Evolutionary conservation across 2,113 vertebrate species (phyloP), one percentile per base, ranked within the genome.

Genomic region (Sceloporus undulatus): DNA sequence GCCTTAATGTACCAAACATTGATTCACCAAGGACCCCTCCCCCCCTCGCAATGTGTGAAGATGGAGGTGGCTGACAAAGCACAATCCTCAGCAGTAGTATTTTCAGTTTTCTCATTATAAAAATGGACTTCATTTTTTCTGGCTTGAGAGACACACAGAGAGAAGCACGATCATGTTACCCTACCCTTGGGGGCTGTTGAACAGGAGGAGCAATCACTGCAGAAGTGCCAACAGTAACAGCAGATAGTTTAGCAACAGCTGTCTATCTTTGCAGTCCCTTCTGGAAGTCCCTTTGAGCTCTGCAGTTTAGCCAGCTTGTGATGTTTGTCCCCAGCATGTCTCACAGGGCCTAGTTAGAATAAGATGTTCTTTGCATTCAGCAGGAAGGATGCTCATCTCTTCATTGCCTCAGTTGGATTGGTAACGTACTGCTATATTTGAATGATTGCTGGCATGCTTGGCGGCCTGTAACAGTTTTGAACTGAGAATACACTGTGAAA

Each of bases 61-160:
- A 29, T 71, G 75, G 78, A 34, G 59, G 10, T 62, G 56, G n/a
- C 34, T 78, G 40, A 48, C 16, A 18, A 81, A 73, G 56, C 59
- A 81, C 91, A 91, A 92, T 84, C 85, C 59, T 89, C 52, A 52
- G 13, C 6, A 0, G 38, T 75, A 95, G 56, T 71, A 71, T 85
- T 93, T 94, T 65, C 71, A 23, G 0, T 92, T 93, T 95, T 94
- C 86, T 94, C 92, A 89, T 96, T 92, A 93, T 9, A 87, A 93
- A 84, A 95, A 91, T 89, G 93, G 89, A 78, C 92, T 94, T 93
- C 40, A 6, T 83, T 62, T 87, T 89, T 91, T 29, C 84, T 94
- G 79, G 56, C 82, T 88, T 84, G 80, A 74, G 73, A 90, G 86
- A 92, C 59, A 70, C 5, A 27, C 68, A 89, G 84, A 92, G 78